Conservation (phyloP, 2,113 vertebrate species). For the Rhea pennata region DNA sequence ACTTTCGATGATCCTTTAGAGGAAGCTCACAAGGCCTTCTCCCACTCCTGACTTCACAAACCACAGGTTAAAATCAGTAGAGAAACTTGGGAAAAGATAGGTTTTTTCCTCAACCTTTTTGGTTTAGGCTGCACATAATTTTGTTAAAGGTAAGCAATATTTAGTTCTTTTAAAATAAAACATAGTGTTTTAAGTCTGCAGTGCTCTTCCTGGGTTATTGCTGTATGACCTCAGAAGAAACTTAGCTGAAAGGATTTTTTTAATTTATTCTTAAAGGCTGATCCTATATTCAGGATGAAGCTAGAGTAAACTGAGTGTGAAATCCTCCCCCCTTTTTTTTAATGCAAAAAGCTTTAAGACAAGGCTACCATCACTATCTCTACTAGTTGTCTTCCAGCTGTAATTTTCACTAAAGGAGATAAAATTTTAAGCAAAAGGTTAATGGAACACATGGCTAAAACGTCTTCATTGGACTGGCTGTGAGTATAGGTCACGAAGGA, state of each 20-base stretch:
- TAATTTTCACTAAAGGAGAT: background rate
- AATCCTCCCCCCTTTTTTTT: background rate
- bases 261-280: background rate
- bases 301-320: background rate
- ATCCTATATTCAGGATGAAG: background rate
- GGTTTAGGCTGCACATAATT: background rate
- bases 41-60: background rate
- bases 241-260: background rate
- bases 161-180: background rate
- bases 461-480: fast-evolving
- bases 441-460: background rate
- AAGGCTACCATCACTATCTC: background rate
- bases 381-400: background rate
- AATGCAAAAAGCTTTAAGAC: background rate
- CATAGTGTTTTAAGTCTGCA: background rate
- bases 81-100: background rate
- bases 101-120: background rate
- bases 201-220: background rate
- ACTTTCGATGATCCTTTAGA: background rate
- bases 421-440: background rate
- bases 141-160: background rate
- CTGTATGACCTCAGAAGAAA: background rate
- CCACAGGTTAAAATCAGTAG: background rate
- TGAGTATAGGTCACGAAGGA: background rate
- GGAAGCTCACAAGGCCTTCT: background rate